These are phyloP conservation scores for Carettochelys insculpta DNA, from an alignment of 2,113 vertebrate species.

Conservation along the genomic window DNA sequence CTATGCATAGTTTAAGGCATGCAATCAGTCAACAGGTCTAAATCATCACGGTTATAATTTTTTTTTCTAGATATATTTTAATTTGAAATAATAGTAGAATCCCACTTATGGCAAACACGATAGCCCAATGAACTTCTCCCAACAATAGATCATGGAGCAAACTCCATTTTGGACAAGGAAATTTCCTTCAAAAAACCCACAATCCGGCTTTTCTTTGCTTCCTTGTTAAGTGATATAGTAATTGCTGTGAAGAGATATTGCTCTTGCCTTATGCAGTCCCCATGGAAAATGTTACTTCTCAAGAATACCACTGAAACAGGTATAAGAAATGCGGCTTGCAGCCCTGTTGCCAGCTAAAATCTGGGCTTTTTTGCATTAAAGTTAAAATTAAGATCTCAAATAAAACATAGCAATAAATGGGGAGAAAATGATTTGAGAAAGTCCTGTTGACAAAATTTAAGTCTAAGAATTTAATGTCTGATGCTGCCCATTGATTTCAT, in stretches of 20 bases:
- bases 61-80: not conserved
- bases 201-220: not conserved
- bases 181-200: not conserved
- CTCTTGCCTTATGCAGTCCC: not conserved
- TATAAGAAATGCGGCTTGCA: not conserved
- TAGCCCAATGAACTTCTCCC: accelerated
- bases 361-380: accelerated
- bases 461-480: accelerated
- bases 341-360: not conserved
- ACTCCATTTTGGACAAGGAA: not conserved
- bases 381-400: not conserved
- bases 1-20: not conserved
- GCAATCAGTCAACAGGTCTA: not conserved
- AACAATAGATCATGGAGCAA: not conserved
- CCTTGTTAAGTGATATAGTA: not conserved
- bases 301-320: not conserved
- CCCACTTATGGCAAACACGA: not conserved
- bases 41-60: not conserved
- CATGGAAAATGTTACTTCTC: not conserved
- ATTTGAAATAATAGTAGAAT: not conserved
- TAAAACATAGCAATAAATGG: too few species aligned
- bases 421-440: not conserved
- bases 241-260: not conserved
- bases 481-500: too few species aligned
- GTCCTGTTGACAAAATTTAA: not conserved